These are phyloP conservation scores for Zeuzera pyrina DNA, from an alignment of 2,888 invertebrate species.

Conservation along the genomic window DNA sequence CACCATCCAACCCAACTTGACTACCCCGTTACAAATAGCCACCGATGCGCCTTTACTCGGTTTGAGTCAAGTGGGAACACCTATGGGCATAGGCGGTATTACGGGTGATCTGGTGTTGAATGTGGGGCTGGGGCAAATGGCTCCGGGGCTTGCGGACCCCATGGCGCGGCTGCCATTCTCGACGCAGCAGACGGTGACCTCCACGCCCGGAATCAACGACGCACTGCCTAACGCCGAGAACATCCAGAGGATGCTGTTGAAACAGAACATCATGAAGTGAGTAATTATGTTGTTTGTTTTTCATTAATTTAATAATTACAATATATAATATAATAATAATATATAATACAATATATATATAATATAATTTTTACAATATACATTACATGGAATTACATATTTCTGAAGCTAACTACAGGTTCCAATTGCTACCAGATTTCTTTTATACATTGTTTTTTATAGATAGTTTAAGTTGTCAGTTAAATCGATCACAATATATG, in stretches of 20 bases:
- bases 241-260: constrained; percentile 63
- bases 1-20: constrained; percentile 36
- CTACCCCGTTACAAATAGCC: constrained; percentile 55
- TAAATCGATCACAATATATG: no score
- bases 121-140: constrained; percentile 21
- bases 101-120: no score
- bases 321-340: no score
- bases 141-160: constrained; percentile 21
- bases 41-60: constrained; percentile 51
- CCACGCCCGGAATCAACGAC: constrained; percentile 26
- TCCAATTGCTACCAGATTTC: no score
- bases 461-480: no score
- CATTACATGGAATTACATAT: no score
- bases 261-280: constrained; percentile 68
- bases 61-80: constrained; percentile 50
- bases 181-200: constrained; percentile 29
- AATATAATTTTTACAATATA: no score
- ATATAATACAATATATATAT: no score
- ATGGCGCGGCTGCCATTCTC: constrained; percentile 24
- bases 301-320: no score
- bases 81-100: constrained; percentile 29
- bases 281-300: constrained; percentile 22
- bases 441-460: no score
- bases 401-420: no score
- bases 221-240: constrained; percentile 52